Base-by-base conservation (phyloP, 2,888 invertebrate species). In the Chrysolina haemoptera region DNA sequence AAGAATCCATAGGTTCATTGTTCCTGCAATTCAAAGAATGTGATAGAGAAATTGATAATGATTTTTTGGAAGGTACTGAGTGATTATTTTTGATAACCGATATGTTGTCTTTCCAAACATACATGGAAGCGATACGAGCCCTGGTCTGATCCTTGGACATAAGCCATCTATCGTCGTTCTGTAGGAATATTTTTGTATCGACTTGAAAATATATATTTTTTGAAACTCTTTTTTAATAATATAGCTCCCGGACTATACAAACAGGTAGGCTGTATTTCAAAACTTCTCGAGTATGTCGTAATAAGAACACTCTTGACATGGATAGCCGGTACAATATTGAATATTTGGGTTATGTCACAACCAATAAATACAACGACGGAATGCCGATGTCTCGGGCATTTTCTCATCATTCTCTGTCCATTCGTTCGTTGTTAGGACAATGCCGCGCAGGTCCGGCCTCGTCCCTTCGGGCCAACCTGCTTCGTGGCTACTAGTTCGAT, bases 341-440 rank as follows among this genome's bases (percentile, higher is more conserved):
- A 86, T 87, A 89, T 88, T 88, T 81, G 81, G 82, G 87, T 84
- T 84, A 86, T 82, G 86, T 88, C 88, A 87, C 86, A 86, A 86
- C 83, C 83, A 84, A 86, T 66, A 74, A 84, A 86, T 66, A 74
- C 53, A 46, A 69, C 63, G 62, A 63, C 27, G 68, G 43, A n/a
- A 43, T 59, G 62, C 41, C 41, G 85, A 82, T 84, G 85, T 84
- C 85, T 86, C 86, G 85, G 86, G 84, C 84, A 82, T 85, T 88
- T 84, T 89, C 89, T 89, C 88, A 89, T 89, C 88, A 89, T 89
- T 89, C 89, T 85, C 89, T 88, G 87, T 85, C 88, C 53, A 65
- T 55, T 68, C 55, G 14, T 55, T 68, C 55, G 14, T 27, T 59
- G 59, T 59, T 59, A 27, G 59, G 59, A 59, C 59, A 55, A 55